Evolutionary conservation across 2,888 invertebrate genomes (phyloP), one percentile per base, ranked within the genome.

Genomic region (Dendrolimus pini): DNA sequence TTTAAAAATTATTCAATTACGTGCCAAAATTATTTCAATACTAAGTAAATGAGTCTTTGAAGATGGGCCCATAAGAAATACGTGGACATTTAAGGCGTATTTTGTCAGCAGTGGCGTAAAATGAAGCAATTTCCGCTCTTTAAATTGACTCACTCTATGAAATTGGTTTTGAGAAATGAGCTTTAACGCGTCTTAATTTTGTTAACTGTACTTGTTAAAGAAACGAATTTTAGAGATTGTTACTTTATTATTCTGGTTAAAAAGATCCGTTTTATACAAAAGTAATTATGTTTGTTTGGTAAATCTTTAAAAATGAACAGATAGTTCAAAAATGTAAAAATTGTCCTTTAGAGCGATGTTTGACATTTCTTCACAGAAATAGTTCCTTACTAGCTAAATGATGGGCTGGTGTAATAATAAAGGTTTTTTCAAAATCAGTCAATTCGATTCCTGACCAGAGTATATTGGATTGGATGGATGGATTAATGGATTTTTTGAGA

Each of bases 91-190:
- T 67, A 65, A 64, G 69, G 67, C 68, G 70, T 72, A 72, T 77
- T 80, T 77, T 73, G 75, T 78, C 74, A 74, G 72, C 68, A 75
- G 69, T 74, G 70, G 72, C 74, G 74, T 74, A 78, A 75, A 82
- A 80, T 77, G 75, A 80, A 78, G 77, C 78, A 83, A 82, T 82
- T 80, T 83, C 77, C 82, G 72, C 65, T 71, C 71, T 73, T 77
- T 74, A 80, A 82, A 82, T 77, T 78, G 76, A 79, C 77, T 79
- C 72, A 69, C 66, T 72, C 70, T 69, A 69, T 73, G 69, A 75
- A 78, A 80, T 76, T 74, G 70, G 73, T 73, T 74, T 71, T 64
- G 65, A 70, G 73, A 72, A 78, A 78, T 74, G 67, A 78, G 71
- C 72, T 73, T 72, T 68, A 72, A 71, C 69, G 66, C 67, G 63